Percentiles rank a stretch among this genome's conserved stretches.
Conservation (phyloP, 2,113 vertebrate genomes). For the Hystrix cristata region DNA sequence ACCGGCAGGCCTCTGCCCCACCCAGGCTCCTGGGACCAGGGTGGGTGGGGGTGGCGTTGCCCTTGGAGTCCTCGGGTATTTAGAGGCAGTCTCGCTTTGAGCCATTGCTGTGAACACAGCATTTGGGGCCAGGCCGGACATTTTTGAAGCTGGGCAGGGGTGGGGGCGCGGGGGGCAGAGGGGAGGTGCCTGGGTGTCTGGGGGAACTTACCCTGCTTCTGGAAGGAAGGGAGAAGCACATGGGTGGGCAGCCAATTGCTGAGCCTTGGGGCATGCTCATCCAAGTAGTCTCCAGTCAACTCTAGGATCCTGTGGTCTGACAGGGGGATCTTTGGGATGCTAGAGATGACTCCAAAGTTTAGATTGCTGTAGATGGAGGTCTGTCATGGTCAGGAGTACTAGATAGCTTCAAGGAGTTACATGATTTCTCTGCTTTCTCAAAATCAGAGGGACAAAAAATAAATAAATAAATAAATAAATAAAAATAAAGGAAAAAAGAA, state of each 20-base stretch:
- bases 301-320: not conserved
- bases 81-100: not conserved
- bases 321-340: not conserved
- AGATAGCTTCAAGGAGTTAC: not conserved
- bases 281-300: not conserved
- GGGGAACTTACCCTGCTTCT: not conserved
- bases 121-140: not conserved
- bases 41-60: not conserved
- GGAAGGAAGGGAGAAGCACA: not conserved
- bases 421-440: not conserved
- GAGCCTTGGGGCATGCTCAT: not conserved
- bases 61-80: accelerated
- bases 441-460: not conserved
- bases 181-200: not conserved
- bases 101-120: not conserved
- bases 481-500: not conserved
- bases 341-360: not conserved
- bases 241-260: not conserved
- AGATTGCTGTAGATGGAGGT: not conserved
- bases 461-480: no score
- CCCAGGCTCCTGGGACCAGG: conserved; percentile 75
- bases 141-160: not conserved
- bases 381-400: not conserved
- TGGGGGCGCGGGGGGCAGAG: no score
- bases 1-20: conserved; percentile 57